Evolutionary conservation across 2,797 vertebrate genomes (phyloP).

Genomic region (Bradypodion pumilum): DNA sequence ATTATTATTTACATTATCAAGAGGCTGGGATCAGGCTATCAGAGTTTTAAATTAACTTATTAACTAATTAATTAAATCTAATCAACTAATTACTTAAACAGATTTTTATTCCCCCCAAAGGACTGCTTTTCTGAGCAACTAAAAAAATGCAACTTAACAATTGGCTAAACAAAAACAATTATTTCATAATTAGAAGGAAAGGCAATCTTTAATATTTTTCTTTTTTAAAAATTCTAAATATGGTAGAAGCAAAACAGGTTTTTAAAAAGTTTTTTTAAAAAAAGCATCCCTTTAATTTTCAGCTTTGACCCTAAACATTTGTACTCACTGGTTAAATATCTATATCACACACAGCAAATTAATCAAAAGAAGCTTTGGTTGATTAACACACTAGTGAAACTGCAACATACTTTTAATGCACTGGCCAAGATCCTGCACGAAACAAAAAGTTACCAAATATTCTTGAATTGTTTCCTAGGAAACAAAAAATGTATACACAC

Average conservation of each 20-base stretch:
- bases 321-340: not conserved
- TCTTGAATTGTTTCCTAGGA: not conserved
- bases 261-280: too few species aligned
- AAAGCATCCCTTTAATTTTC: not conserved
- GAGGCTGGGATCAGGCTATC: not conserved
- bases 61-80: not conserved
- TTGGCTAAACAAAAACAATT: not conserved
- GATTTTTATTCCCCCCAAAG: not conserved
- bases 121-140: not conserved
- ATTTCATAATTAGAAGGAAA: not conserved
- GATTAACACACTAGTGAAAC: not conserved
- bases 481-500: conserved; percentile 29
- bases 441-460: conserved; percentile 36
- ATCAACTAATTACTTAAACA: not conserved
- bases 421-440: not conserved
- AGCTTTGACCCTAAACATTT: not conserved
- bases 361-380: not conserved
- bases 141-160: not conserved
- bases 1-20: not conserved
- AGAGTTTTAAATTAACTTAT: not conserved
- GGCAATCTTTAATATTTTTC: not conserved
- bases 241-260: not conserved
- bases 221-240: not conserved
- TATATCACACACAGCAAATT: not conserved
- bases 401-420: not conserved